A percentile compares a stretch with the other conserved stretches of the same genome.
Conservation (phyloP, 2,797 vertebrate species). For the Selene dorsalis region DNA sequence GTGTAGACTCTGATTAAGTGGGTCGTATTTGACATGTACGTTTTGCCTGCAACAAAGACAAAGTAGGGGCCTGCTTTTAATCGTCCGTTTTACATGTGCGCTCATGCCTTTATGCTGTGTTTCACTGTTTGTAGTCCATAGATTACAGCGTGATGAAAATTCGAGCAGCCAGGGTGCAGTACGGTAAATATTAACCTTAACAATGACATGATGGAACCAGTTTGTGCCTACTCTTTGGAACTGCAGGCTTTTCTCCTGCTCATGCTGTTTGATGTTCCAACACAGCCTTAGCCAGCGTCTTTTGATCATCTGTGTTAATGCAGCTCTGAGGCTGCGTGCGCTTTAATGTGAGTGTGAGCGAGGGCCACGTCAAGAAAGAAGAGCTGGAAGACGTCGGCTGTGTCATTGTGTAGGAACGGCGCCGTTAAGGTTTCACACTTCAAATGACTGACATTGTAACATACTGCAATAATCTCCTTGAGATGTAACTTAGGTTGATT, state of each 20-base stretch:
- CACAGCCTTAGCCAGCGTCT: slow-evolving; percentile 47
- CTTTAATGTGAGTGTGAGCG: slow-evolving; percentile 45
- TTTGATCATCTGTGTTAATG: slow-evolving; percentile 75
- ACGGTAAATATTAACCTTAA: slow-evolving; percentile 73
- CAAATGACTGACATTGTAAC: slow-evolving; percentile 44
- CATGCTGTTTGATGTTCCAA: slow-evolving; percentile 69
- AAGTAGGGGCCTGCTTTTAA: slow-evolving; percentile 70
- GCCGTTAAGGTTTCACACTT: slow-evolving; percentile 36
- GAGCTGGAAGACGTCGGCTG: slow-evolving; percentile 33
- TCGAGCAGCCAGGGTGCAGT: slow-evolving; percentile 49
- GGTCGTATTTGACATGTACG: slow-evolving; percentile 67
- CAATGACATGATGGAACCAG: slow-evolving; percentile 63
- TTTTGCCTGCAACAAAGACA: slow-evolving; percentile 63
- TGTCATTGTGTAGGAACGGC: slow-evolving; percentile 30
- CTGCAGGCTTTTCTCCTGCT: slow-evolving; percentile 41
- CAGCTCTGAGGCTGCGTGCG: slow-evolving; percentile 34
- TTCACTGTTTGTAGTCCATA: slow-evolving; percentile 44
- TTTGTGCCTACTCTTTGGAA: slow-evolving; percentile 48
- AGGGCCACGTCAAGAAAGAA: background rate
- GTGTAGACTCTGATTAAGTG: slow-evolving; percentile 77
- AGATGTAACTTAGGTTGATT: slow-evolving; percentile 52
- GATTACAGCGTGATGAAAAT: slow-evolving; percentile 56
- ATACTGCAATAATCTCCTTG: slow-evolving; percentile 37
- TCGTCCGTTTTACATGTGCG: slow-evolving; percentile 64
- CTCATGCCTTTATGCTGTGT: slow-evolving; percentile 23